Evolutionary conservation across 2,113 vertebrate species (phyloP).

Genomic region (Mesocricetus auratus): DNA sequence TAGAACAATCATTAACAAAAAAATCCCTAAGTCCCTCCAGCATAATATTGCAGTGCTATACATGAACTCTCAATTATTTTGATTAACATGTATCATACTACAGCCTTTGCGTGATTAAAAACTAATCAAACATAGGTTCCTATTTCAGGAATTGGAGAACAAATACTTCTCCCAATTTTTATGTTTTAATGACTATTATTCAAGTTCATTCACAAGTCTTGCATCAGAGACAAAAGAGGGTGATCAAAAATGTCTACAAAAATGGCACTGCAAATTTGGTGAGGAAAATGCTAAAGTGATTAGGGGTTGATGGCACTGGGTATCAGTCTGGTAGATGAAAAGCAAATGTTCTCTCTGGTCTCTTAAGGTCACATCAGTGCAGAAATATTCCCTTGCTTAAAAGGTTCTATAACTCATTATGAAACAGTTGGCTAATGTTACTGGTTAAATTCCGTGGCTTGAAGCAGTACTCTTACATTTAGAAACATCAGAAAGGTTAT

Average conservation of each 20-base stretch:
- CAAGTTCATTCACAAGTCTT: conserved; percentile 42
- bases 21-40: background rate
- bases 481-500: conserved; percentile 57
- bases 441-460: conserved; percentile 42
- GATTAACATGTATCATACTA: background rate
- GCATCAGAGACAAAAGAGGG: background rate
- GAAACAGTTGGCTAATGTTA: conserved; percentile 26
- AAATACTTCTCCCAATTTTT: conserved; percentile 27
- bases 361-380: background rate
- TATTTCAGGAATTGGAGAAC: background rate
- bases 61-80: background rate
- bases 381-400: conserved; percentile 17
- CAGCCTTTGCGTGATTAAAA: background rate
- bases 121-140: background rate
- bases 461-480: conserved; percentile 40
- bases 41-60: background rate
- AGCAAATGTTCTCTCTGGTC: conserved; percentile 26
- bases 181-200: conserved; percentile 5
- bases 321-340: background rate
- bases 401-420: conserved; percentile 42
- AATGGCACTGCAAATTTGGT: conserved; percentile 2
- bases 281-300: conserved; percentile 33
- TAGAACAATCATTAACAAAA: background rate
- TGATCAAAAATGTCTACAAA: conserved; percentile 6
- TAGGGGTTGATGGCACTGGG: background rate